phyloP scores from a whole-genome alignment of 2,797 vertebrate species.

The Parauchenoglanis ngamensis region DNA sequence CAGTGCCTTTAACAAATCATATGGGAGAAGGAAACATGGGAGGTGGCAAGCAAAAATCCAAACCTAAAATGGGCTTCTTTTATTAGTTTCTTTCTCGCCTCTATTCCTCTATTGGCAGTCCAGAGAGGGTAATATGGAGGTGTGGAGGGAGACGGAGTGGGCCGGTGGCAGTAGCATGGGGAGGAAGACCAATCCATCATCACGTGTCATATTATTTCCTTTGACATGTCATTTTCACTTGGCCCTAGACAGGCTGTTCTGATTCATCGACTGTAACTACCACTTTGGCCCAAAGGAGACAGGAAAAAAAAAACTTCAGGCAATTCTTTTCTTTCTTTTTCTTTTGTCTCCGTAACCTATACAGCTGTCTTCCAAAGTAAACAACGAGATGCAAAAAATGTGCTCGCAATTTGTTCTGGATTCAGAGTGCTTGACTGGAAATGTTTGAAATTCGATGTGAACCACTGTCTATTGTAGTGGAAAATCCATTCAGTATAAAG shows the following conservation, averaged over 20 bases:
- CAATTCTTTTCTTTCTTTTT: constrained; percentile 43
- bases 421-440: constrained; percentile 60
- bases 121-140: constrained; percentile 63
- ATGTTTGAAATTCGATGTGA: constrained; percentile 37
- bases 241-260: constrained; percentile 57
- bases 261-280: constrained; percentile 54
- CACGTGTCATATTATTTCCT: constrained; percentile 68
- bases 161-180: constrained; percentile 48
- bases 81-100: constrained; percentile 57
- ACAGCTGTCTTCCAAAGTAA: constrained; percentile 69
- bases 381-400: constrained; percentile 66
- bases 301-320: constrained; percentile 48
- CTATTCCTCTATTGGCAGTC: constrained; percentile 22
- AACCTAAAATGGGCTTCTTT: constrained; percentile 61
- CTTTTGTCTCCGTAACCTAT: constrained; percentile 66
- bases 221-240: constrained; percentile 72
- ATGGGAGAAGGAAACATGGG: constrained; percentile 45
- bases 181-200: constrained; percentile 73
- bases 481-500: constrained; percentile 64
- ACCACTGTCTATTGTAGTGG: constrained; percentile 58
- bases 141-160: constrained; percentile 55
- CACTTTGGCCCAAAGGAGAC: constrained; percentile 53
- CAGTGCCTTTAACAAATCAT: constrained; percentile 56
- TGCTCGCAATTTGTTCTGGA: constrained; percentile 71
- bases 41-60: constrained; percentile 65